Evolutionary conservation across 2,888 invertebrate genomes (phyloP).

Genomic region (Xestobium rufovillosum): DNA sequence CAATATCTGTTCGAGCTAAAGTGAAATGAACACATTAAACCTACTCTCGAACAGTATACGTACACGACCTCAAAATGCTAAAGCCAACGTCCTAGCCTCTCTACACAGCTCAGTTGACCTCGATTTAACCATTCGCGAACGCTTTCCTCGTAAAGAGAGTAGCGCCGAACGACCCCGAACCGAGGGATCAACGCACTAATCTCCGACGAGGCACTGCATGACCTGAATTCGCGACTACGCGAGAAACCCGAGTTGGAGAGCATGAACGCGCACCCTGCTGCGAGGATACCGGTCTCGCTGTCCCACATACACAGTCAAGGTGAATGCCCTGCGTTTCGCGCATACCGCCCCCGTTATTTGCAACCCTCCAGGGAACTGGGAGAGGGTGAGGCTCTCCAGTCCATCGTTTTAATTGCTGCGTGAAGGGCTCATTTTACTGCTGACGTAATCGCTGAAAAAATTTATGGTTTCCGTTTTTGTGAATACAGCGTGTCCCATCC

Average conservation of each 20-base stretch:
- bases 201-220: conserved; percentile 38
- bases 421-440: conserved; percentile 17
- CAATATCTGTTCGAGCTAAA: too few relatives aligned
- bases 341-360: conserved; percentile 21
- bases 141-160: conserved; percentile 27
- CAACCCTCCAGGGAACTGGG: conserved; percentile 6
- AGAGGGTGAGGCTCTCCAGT: conserved; percentile 2
- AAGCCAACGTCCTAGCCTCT: conserved; percentile 43
- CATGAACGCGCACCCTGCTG: conserved; percentile 12
- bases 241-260: conserved; percentile 11
- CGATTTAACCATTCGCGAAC: conserved; percentile 34
- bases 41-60: too few relatives aligned
- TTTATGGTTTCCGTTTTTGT: too few relatives aligned
- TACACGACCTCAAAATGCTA: conserved; percentile 43
- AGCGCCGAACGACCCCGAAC: conserved; percentile 26
- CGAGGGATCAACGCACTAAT: conserved; percentile 42
- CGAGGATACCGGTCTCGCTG: conserved; percentile 25
- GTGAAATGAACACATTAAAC: too few relatives aligned
- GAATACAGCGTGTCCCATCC: too few relatives aligned
- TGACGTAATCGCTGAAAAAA: conserved; percentile 16
- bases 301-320: conserved; percentile 32
- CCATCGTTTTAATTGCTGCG: conserved; percentile 11
- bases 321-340: conserved; percentile 32
- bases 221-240: conserved; percentile 37
- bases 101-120: conserved; percentile 33